Evolutionary conservation across 2,113 vertebrate genomes (phyloP), one percentile per base, ranked within the genome.

Genomic region (Argyrosomus japonicus): DNA sequence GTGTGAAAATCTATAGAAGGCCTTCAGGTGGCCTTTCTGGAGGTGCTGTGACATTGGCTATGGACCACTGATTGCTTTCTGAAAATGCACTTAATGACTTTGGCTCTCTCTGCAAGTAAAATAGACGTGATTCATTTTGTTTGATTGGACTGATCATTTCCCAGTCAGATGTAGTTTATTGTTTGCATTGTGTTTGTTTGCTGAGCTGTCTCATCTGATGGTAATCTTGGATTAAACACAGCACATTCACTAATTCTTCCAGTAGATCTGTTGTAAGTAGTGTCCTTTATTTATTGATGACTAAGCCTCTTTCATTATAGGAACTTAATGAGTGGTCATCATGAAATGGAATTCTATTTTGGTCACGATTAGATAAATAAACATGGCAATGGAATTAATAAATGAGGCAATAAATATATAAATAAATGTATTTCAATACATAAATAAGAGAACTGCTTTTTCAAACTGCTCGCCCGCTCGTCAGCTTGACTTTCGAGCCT

Each of bases 1-100:
- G 60, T 51, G 51, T 83, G 57, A 60, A 73, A 23, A 40, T 53
- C 58, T 64, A 14, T 23, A 47, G 56, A 25, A 48, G 51, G 45
- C 60, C 61, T 48, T 71, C 27, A 68, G 54, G 12, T 32, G 25
- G 18, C 14, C 17, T 10, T 12, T 13, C 18, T 71, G 60, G 50
- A 43, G 14, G 5, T 63, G 27, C 8, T 78, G 61, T 47, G 36
- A 51, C 21, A 51, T 36, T 72, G 19, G 18, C 43, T 43, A 17
- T 29, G 21, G 21, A 54, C 23, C 29, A 18, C 45, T 62, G 32
- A 29, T 45, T 47, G 40, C 11, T 48, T 69, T 63, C 62, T 27
- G 45, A 50, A 65, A 40, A 65, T 51, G 32, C 19, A 29, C 6
- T 15, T 7, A 62, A 54, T 77, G 63, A 32, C 45, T 32, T 40